Evolutionary conservation across 37 sponge, comb jelly and placozoan genomes (phyloP), one percentile per base, ranked within the genome.

Genomic region (Petrosia ficiformis): DNA sequence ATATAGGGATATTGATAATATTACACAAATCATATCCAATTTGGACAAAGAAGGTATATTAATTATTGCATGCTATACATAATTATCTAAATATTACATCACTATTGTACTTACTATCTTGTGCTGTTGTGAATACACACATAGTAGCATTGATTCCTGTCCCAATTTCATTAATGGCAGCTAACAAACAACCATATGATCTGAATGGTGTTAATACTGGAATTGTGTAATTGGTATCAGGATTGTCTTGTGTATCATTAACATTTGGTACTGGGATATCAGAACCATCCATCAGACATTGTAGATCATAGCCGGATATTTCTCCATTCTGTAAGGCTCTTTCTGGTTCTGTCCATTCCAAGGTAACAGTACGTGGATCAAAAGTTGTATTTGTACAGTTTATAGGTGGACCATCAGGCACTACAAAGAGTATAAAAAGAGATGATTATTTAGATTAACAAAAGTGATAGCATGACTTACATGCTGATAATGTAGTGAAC

Each of bases 101-200:
- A n/a, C n/a, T n/a, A n/a, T n/a, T n/a, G n/a, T n/a, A 48, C 63
- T 61, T 61, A 61, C 63, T 61, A 26, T 61, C 63, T 61, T 61
- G 63, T 61, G 63, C 63, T 61, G 63, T 61, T 61, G 11, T 29
- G n/a, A 61, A 61, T 61, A 29, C 6, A n/a, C 63, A 61, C 28
- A 26, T 8, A 5, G 63, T 61, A 61, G 63, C n/a, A n/a, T n/a
- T n/a, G 28, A 29, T 24, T 26, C 63, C 28, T 6, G 14, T 26
- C 6, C 63, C 63, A n/a, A 26, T 22, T 26, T 26, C 63, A 61
- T 61, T 61, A n/a, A 61, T 61, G 26, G 26, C 14, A n/a, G 63
- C 14, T 29, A 61, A 22, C 5, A n/a, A 24, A 61, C 63, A 61
- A 11, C 28, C 6, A 29, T 61, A 61, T 6, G 5, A 5, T 6